These are phyloP conservation scores for Crypturellus undulatus DNA, from an alignment of 2,113 vertebrate genomes.

Conservation along the genomic window DNA sequence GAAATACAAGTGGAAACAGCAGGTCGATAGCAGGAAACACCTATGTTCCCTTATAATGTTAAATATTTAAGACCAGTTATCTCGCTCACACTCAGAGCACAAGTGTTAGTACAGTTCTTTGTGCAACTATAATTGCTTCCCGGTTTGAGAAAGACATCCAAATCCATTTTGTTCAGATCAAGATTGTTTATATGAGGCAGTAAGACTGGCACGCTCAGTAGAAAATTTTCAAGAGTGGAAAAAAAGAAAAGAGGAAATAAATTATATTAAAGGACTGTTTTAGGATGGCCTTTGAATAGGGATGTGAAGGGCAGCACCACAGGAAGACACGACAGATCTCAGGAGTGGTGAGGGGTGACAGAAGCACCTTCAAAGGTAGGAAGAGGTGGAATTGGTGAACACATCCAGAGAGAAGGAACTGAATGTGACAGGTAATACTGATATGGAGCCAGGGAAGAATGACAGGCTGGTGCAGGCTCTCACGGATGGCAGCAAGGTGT, in stretches of 20 bases:
- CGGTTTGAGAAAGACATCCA: neutral
- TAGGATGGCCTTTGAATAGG: neutral
- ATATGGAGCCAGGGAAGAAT: neutral
- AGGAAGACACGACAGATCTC: neutral
- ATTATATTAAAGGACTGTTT: neutral
- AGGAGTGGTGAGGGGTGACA: neutral
- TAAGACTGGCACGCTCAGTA: neutral
- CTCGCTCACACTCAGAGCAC: neutral
- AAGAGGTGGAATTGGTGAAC: neutral
- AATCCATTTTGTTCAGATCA: neutral
- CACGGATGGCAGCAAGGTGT: neutral
- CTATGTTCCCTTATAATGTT: neutral
- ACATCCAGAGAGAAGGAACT: neutral
- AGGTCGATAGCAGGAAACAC: neutral
- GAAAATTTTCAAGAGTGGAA: neutral
- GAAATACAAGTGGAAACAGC: neutral
- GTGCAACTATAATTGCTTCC: fast-evolving
- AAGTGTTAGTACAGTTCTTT: fast-evolving
- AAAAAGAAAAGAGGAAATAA: neutral
- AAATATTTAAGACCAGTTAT: neutral
- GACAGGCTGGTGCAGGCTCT: neutral
- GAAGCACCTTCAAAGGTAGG: neutral
- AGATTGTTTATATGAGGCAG: neutral
- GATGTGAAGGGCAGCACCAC: neutral
- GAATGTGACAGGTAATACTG: fast-evolving